Conservation (phyloP, 2,888 invertebrate genomes). For the Colostygia pectinataria region DNA sequence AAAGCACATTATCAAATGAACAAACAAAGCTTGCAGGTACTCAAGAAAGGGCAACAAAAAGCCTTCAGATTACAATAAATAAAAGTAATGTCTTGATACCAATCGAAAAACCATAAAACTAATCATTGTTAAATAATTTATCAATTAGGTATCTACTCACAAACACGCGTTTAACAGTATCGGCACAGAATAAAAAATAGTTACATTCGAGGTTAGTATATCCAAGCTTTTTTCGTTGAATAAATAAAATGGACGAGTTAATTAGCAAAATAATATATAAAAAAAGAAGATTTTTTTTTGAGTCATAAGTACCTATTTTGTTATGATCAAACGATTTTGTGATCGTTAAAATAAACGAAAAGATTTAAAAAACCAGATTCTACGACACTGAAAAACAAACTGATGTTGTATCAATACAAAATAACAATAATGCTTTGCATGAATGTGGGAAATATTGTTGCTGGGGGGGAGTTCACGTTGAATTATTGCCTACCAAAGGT, state of each 20-base stretch:
- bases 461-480: conserved; percentile 47
- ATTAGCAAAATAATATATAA: too few relatives aligned
- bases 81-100: conserved; percentile 11
- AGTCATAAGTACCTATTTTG: too few relatives aligned
- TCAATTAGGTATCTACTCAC: background rate
- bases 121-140: conserved; percentile 11
- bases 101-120: conserved; percentile 10
- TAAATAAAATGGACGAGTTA: background rate
- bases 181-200: background rate
- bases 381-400: background rate
- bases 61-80: conserved; percentile 19
- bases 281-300: too few relatives aligned
- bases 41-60: conserved; percentile 15
- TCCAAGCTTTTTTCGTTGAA: background rate
- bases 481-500: conserved; percentile 61
- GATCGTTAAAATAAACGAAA: too few relatives aligned
- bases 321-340: too few relatives aligned
- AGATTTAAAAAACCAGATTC: too few relatives aligned
- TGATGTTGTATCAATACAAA: too few relatives aligned
- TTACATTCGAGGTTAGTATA: background rate
- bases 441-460: conserved; percentile 36
- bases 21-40: conserved; percentile 8
- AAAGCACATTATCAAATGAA: background rate
- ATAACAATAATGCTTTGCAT: conserved; percentile 19
- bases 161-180: background rate